These are phyloP conservation scores for Eupeodes latifasciatus DNA, from an alignment of 2,888 invertebrate genomes.

Conservation along the genomic window DNA sequence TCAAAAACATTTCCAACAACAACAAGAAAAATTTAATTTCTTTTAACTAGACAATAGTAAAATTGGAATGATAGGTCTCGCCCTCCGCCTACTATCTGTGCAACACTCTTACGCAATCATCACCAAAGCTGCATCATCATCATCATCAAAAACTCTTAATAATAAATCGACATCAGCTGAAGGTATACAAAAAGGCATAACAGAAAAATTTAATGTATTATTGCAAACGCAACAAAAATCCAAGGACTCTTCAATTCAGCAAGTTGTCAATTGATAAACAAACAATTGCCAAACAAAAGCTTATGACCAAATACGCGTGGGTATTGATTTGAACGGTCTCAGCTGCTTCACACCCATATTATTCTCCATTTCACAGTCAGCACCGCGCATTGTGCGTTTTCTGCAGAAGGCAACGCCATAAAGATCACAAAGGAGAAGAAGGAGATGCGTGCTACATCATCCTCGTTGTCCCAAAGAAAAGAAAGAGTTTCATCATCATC, in stretches of 20 bases:
- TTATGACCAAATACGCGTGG: constrained; percentile 44
- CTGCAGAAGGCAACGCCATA: neutral
- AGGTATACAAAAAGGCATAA: constrained; percentile 20
- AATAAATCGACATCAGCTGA: constrained; percentile 47
- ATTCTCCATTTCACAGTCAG: constrained; percentile 2
- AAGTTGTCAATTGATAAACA: constrained; percentile 61
- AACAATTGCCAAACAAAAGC: constrained; percentile 16
- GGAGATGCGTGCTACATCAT: neutral
- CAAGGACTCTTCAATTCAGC: constrained; percentile 63
- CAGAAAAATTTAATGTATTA: neutral
- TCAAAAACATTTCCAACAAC: neutral
- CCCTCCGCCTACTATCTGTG: neutral
- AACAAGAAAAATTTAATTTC: constrained; percentile 3
- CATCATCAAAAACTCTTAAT: constrained; percentile 35
- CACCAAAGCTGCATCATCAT: neutral
- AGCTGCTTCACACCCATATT: constrained; percentile 50
- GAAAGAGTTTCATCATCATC: constrained; percentile 39
- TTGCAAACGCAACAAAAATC: constrained; percentile 12
- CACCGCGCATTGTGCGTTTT: neutral
- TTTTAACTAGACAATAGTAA: constrained; percentile 12
- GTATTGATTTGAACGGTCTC: constrained; percentile 10
- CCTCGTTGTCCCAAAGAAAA: neutral
- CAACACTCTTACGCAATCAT: neutral
- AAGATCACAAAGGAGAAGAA: constrained; percentile 32
- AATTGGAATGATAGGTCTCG: constrained; percentile 11